A percentile compares a stretch with the other conserved stretches of the same genome.
These are phyloP conservation scores for Acipenser transmontanus DNA, from an alignment of 2,797 vertebrate genomes.

Conservation along the genomic window DNA sequence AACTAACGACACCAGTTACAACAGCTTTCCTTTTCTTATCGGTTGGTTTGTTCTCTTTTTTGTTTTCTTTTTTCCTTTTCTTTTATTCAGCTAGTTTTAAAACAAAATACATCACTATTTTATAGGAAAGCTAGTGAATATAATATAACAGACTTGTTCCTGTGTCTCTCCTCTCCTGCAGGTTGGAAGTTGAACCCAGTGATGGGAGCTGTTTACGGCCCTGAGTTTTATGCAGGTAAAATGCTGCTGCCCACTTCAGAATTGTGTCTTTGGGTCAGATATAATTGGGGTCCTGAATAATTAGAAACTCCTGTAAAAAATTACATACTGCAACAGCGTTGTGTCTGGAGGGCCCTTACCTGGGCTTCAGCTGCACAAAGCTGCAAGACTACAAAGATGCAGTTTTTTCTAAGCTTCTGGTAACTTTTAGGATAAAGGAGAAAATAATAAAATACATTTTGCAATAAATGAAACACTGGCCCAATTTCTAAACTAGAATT, in stretches of 20 bases:
- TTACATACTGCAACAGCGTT: neutral
- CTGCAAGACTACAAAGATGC: neutral
- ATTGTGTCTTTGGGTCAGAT: neutral
- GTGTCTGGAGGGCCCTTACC: neutral
- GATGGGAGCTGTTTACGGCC: slow-evolving; percentile 79
- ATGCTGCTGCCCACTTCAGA: neutral
- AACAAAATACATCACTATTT: neutral
- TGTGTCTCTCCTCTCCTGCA: slow-evolving; percentile 29
- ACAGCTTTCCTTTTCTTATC: slow-evolving; percentile 15
- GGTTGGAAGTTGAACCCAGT: slow-evolving; percentile 88
- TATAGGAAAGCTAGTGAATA: neutral
- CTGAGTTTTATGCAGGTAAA: slow-evolving; percentile 87
- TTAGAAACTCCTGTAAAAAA: neutral
- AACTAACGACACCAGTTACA: slow-evolving; percentile 16
- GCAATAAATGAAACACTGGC: too few species aligned
- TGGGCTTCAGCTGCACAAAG: neutral
- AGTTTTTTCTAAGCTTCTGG: neutral
- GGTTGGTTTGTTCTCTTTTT: slow-evolving; percentile 13
- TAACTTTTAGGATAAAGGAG: too few species aligned
- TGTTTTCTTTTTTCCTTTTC: slow-evolving; percentile 21
- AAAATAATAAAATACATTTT: too few species aligned
- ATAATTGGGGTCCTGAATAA: neutral
- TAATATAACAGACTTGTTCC: neutral
- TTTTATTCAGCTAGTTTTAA: slow-evolving; percentile 7
- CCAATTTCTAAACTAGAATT: too few species aligned